phyloP scores from a whole-genome alignment of 2,888 invertebrate species.

The Lasioglossum lativentre region DNA sequence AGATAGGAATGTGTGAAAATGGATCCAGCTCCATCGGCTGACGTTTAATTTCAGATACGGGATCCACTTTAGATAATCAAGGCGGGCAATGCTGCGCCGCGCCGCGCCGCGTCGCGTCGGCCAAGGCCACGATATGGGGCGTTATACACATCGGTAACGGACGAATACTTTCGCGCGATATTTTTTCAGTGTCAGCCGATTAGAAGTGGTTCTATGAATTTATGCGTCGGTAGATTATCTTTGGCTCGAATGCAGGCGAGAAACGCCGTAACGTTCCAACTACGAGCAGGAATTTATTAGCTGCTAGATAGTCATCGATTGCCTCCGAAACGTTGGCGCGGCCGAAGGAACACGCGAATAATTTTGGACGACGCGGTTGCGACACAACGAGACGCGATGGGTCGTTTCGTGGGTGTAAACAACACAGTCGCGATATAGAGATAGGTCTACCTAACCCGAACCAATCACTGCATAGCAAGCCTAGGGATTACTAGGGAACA shows the following conservation, averaged over 20 bases:
- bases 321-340: background rate
- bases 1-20: background rate
- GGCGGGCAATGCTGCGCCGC: background rate
- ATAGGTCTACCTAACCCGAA: background rate
- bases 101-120: background rate
- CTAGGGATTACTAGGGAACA: background rate
- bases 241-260: conserved; percentile 40
- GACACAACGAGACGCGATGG: background rate
- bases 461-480: background rate
- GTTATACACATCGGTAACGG: background rate
- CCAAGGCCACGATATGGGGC: background rate
- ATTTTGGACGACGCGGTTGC: background rate
- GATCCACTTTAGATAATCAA: background rate
- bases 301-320: background rate
- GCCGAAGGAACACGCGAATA: background rate
- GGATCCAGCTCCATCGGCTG: conserved; percentile 14
- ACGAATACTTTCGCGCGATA: conserved; percentile 48
- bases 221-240: conserved; percentile 65
- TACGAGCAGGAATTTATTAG: background rate
- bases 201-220: conserved; percentile 50
- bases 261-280: background rate
- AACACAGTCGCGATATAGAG: background rate
- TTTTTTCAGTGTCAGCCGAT: conserved; percentile 47
- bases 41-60: conserved; percentile 29
- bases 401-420: background rate